phyloP scores from a whole-genome alignment of 1,140 invertebrate genomes.

The Trichoplusia ni region DNA sequence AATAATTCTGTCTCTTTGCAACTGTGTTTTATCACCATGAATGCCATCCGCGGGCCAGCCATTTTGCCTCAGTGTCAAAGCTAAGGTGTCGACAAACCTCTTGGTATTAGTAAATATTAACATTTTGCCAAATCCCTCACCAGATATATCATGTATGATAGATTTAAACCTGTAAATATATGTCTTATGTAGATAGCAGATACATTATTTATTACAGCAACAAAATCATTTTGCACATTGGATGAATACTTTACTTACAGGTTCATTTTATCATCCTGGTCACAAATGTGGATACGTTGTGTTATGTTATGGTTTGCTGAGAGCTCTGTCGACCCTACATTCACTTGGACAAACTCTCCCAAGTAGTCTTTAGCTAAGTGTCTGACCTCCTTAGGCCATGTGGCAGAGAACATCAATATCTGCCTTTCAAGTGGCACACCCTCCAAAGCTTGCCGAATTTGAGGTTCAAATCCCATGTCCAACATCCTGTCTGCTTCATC shows the following conservation, averaged over 20 bases:
- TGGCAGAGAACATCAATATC: constrained; percentile 87
- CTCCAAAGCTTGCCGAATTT: constrained; percentile 95
- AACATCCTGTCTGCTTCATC: constrained; percentile 93
- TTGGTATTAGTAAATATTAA: constrained; percentile 95
- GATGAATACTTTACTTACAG: constrained; percentile 48
- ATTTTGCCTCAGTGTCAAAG: constrained; percentile 84
- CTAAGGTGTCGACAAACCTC: constrained; percentile 89
- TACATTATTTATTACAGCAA: background rate
- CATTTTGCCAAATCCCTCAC: constrained; percentile 88
- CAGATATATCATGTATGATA: constrained; percentile 87
- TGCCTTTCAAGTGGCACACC: constrained; percentile 82
- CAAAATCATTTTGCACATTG: background rate
- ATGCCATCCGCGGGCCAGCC: constrained; percentile 87
- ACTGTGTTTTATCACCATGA: constrained; percentile 89
- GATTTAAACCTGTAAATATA: constrained; percentile 84
- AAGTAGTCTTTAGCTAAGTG: constrained; percentile 89
- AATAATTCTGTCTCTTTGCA: constrained; percentile 83
- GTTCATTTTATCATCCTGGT: constrained; percentile 86
- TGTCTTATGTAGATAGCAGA: no score
- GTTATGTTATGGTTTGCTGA: constrained; percentile 96
- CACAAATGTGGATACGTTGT: constrained; percentile 92
- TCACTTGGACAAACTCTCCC: constrained; percentile 88
- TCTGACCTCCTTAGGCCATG: constrained; percentile 91
- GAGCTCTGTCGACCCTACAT: constrained; percentile 88
- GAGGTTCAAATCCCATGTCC: constrained; percentile 99